Conservation (phyloP, 92 coral and sea anemone genomes). For the Palythoa caribaeorum region DNA sequence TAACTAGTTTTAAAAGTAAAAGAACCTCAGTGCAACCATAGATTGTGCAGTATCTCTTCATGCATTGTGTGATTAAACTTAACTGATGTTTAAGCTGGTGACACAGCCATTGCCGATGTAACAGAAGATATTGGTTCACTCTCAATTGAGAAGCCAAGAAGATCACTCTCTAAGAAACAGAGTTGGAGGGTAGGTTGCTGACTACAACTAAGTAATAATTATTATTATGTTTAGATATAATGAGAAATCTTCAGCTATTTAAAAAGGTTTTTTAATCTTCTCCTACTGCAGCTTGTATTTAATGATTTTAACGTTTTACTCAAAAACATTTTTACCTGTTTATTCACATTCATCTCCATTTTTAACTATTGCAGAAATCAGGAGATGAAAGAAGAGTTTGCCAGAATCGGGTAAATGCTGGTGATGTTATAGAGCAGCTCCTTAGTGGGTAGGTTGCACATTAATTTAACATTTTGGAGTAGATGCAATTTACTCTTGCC, state of each 20-base stretch:
- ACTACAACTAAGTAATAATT: background rate
- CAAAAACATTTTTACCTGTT: too few relatives aligned
- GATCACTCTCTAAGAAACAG: slow-evolving; percentile 31
- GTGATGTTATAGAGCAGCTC: slow-evolving; percentile 42
- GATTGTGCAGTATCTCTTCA: too few relatives aligned
- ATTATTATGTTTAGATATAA: background rate
- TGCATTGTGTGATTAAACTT: background rate
- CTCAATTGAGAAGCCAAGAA: slow-evolving; percentile 25
- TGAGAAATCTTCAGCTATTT: background rate
- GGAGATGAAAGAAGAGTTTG: slow-evolving; percentile 40
- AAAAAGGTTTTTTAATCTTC: too few relatives aligned
- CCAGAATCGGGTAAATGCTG: slow-evolving; percentile 47
- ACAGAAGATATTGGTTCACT: slow-evolving; percentile 19
- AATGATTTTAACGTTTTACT: too few relatives aligned
- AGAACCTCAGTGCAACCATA: too few relatives aligned
- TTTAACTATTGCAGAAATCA: slow-evolving; percentile 15
- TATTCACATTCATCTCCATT: background rate
- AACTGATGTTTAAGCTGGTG: slow-evolving; percentile 28
- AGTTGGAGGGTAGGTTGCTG: slow-evolving; percentile 40
- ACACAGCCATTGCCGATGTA: slow-evolving; percentile 41
- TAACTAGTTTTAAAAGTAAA: too few relatives aligned
- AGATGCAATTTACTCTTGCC: background rate
- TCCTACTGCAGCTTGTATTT: too few relatives aligned
- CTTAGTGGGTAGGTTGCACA: slow-evolving; percentile 36
- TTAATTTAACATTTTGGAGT: background rate